Conservation (phyloP, 1,140 invertebrate genomes). For the Drosophila neocordata region DNA sequence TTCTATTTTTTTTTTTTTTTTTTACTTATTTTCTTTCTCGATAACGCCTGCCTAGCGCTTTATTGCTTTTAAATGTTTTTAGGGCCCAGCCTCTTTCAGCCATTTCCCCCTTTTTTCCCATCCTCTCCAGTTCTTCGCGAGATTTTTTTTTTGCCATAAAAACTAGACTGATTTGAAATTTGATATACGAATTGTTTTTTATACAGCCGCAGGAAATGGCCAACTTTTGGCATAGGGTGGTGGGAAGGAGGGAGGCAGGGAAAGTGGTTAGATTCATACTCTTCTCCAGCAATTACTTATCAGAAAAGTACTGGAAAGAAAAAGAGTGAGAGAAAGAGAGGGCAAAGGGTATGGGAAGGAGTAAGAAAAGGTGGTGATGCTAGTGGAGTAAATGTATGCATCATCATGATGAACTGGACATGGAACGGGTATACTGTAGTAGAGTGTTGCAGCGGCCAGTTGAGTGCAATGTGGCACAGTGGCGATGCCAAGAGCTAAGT, state of each 20-base stretch:
- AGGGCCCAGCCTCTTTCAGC: slow-evolving; percentile 10
- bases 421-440: slow-evolving; percentile 10
- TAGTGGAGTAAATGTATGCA: background rate
- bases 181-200: slow-evolving; percentile 71
- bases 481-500: slow-evolving; percentile 73
- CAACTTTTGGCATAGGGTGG: slow-evolving; percentile 27
- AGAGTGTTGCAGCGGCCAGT: slow-evolving; percentile 16
- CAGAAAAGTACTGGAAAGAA: slow-evolving; percentile 7
- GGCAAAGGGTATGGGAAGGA: background rate
- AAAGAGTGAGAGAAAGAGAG: background rate
- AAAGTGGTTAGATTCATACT: background rate
- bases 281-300: slow-evolving; percentile 44
- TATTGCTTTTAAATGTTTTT: slow-evolving; percentile 77
- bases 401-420: slow-evolving; percentile 29
- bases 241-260: too few species aligned
- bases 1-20: background rate
- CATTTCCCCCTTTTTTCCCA: too few species aligned
- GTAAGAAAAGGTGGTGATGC: background rate
- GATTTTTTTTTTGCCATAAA: slow-evolving; percentile 62
- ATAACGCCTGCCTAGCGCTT: slow-evolving; percentile 72
- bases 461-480: slow-evolving; percentile 13
- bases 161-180: slow-evolving; percentile 60
- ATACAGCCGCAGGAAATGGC: slow-evolving; percentile 40
- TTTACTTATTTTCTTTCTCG: slow-evolving; percentile 25
- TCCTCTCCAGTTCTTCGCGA: background rate